Percentiles rank a stretch among this genome's conserved stretches.
These are phyloP conservation scores for Neelides sp. DNA, from an alignment of 1,140 invertebrate genomes.

Conservation along the genomic window DNA sequence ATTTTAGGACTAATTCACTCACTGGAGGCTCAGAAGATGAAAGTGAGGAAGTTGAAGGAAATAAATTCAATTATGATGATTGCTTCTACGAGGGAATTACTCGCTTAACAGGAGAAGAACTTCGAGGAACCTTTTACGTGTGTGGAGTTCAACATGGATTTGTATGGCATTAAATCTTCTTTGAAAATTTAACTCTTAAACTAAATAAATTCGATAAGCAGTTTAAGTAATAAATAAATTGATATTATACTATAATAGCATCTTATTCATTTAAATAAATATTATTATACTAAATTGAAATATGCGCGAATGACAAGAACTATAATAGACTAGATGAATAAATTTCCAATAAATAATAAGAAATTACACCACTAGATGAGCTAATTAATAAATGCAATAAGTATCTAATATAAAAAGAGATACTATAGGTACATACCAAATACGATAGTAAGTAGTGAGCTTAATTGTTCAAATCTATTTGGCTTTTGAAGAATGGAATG, in stretches of 20 bases:
- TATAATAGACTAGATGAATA: no score
- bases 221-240: neutral
- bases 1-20: neutral
- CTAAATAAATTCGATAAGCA: neutral
- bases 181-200: neutral
- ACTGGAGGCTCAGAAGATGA: neutral
- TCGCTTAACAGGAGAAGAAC: neutral
- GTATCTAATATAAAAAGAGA: neutral
- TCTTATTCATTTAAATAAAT: neutral
- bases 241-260: no score
- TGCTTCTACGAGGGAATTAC: neutral
- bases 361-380: neutral
- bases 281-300: neutral
- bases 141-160: constrained; percentile 1
- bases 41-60: neutral
- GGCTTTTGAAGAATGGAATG: constrained; percentile 13
- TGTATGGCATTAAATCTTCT: constrained; percentile 1
- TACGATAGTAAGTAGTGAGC: neutral
- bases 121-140: neutral
- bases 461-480: neutral
- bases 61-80: neutral
- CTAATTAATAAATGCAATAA: neutral
- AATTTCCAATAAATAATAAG: no score
- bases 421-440: neutral
- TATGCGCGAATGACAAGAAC: no score